Evolutionary conservation across 2,888 invertebrate genomes (phyloP), one percentile per base, ranked within the genome.

Genomic region (Lasius platythorax): DNA sequence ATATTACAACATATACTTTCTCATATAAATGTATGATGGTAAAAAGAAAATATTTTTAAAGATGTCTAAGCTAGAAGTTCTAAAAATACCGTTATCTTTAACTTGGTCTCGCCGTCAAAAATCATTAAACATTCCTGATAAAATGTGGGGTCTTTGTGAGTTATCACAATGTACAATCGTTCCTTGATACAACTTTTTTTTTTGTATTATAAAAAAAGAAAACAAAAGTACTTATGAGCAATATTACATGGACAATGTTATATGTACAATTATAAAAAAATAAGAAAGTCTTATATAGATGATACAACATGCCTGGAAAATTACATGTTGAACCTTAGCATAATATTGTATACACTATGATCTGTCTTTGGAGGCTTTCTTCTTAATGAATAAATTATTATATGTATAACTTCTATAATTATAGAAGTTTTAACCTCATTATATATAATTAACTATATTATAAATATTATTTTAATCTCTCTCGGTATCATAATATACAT

Each of bases 281-380:
- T 46, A 63, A 75, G 11, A 50, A 23, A 76, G 23, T 64, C 64
- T 50, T 53, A 53, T 53, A 53, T 53, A 33, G 23, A 64, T 9
- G 23, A 76, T 66, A 28, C 12, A 43, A 61, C 61, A 61, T 61
- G 61, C 43, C 53, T 37, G 53, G 43, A 76, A 64, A 64, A 66
- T 28, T 23, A 28, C 53, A 76, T 28, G 28, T 28, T 37, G 8
- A 53, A 37, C 6, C 50, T 76, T 61, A 53, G 11, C 18, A 53
- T 64, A 63, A 46, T 64, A 66, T 33, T 33, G 64, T 64, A 76
- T 30, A 76, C 1, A 6, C 23, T 75, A 64, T 15, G 46, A 11
- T 64, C 63, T 75, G 63, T 75, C 75, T 76, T 76, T 76, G 75
- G 75, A 76, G 28, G 46, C 46, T 53, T n/a, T n/a, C 2, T 75